Evolutionary conservation across 2,888 invertebrate species (phyloP), one percentile per base, ranked within the genome.

Genomic region (Nemotelus pantherinus): DNA sequence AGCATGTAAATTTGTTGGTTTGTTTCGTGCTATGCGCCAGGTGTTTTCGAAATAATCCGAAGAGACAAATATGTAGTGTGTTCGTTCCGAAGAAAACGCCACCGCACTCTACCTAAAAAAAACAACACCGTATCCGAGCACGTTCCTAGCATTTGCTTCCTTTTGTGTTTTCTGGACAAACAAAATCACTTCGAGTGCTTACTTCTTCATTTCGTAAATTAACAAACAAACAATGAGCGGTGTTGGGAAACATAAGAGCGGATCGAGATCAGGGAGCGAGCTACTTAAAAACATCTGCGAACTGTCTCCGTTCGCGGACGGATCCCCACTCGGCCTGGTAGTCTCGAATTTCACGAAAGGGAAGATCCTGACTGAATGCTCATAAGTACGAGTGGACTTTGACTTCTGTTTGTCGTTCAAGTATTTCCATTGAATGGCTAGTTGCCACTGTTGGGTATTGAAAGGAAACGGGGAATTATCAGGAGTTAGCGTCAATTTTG

Each of bases 271-370:
- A 65, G 67, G 50, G 48, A 63, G 63, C 39, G 60, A 74, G 72
- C 74, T 74, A 74, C 74, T 74, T 74, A 63, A 48, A 43, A 60
- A 74, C 74, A 74, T 74, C 74, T 74, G 74, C 74, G 63, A 60
- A 74, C 48, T 74, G 63, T 74, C 63, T 63, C 50, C 63, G 74
- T 45, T 44, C 47, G 72, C 57, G 57, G 72, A 72, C 57, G 57
- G 72, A 72, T 58, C 25, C 45, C 45, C 72, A 74, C 74, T 74
- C 57, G 48, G 63, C 60, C 25, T 39, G 63, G 53, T 5, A 25
- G 74, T 60, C 60, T 74, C 45, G 60, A 50, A 63, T 74, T 74
- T 74, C 74, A 74, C 41, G 44, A 70, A 70, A 55, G 55, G 50
- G 50, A 43, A 60, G 7, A 7, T 25, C 39, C 3, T 41, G 25